phyloP scores from a whole-genome alignment of 2,113 vertebrate species.

The Zosterops japonicus region DNA sequence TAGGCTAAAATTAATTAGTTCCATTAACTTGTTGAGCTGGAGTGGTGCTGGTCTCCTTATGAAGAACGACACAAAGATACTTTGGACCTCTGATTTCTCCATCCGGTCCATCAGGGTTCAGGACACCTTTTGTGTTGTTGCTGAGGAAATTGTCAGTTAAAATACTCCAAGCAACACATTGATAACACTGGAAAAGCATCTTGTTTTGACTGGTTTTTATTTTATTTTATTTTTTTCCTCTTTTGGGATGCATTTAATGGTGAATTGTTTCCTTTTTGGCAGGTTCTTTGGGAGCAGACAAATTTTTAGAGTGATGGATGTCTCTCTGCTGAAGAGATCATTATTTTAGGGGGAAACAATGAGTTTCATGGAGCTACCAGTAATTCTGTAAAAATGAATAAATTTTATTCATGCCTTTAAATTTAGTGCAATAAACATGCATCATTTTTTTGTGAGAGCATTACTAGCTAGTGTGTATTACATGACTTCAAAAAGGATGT shows the following conservation, averaged over 20 bases:
- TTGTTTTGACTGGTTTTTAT: not conserved
- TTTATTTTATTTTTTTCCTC: not conserved
- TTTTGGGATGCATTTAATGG: not conserved
- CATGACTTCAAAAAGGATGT: not conserved
- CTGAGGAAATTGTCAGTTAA: not conserved
- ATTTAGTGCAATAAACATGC: not conserved
- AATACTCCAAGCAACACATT: not conserved
- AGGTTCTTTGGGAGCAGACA: not conserved
- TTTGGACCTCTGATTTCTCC: not conserved
- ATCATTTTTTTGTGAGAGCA: not conserved
- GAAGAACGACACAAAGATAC: not conserved
- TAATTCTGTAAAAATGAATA: not conserved
- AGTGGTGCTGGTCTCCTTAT: not conserved
- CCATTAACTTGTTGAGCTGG: not conserved
- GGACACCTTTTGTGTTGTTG: not conserved
- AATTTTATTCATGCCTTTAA: not conserved
- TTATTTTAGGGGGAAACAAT: not conserved
- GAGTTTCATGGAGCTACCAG: not conserved
- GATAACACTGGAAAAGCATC: not conserved
- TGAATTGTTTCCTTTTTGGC: not conserved
- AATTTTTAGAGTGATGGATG: not conserved
- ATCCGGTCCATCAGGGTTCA: not conserved
- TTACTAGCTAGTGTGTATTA: not conserved
- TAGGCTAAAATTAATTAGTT: not conserved
- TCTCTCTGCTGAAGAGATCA: not conserved